Evolutionary conservation across 2,888 invertebrate species (phyloP).

Genomic region (Drosophila dives): DNA sequence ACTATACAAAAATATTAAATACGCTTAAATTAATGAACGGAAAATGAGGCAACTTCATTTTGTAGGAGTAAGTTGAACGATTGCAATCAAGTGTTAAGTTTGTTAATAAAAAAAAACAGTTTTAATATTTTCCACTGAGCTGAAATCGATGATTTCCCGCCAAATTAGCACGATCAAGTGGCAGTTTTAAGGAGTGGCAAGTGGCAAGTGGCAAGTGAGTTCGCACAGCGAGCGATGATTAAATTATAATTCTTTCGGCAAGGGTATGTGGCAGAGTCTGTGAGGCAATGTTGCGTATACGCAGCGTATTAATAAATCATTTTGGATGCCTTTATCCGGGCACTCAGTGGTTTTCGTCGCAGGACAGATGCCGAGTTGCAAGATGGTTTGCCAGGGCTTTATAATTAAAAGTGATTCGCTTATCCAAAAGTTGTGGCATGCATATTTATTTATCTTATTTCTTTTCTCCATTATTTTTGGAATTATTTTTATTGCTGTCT

Average conservation of each 20-base stretch:
- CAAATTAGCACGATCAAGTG: neutral
- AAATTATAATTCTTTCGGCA: slow-evolving; percentile 3
- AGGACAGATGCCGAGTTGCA: slow-evolving; percentile 13
- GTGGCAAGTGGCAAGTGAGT: neutral
- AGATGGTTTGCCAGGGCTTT: slow-evolving; percentile 15
- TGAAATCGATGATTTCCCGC: neutral
- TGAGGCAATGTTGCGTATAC: slow-evolving; percentile 37
- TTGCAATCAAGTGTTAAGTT: neutral
- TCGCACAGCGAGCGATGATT: neutral
- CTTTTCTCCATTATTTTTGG: slow-evolving; percentile 24
- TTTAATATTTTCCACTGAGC: neutral
- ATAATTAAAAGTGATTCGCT: slow-evolving; percentile 47
- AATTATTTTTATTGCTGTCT: slow-evolving; percentile 40
- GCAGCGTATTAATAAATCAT: slow-evolving; percentile 55
- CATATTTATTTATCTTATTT: neutral
- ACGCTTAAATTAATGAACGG: neutral
- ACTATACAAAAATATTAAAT: slow-evolving; percentile 8
- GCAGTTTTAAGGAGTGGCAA: neutral
- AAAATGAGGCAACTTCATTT: neutral
- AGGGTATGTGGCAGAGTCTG: neutral
- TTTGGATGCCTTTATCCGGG: slow-evolving; percentile 30
- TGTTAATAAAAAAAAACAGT: no score
- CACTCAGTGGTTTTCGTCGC: slow-evolving; percentile 4
- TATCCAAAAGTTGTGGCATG: slow-evolving; percentile 24
- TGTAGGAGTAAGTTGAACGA: neutral